Percentiles rank a stretch among this genome's conserved stretches.
phyloP scores from a whole-genome alignment of 2,797 vertebrate genomes.

The Enoplosus armatus region DNA sequence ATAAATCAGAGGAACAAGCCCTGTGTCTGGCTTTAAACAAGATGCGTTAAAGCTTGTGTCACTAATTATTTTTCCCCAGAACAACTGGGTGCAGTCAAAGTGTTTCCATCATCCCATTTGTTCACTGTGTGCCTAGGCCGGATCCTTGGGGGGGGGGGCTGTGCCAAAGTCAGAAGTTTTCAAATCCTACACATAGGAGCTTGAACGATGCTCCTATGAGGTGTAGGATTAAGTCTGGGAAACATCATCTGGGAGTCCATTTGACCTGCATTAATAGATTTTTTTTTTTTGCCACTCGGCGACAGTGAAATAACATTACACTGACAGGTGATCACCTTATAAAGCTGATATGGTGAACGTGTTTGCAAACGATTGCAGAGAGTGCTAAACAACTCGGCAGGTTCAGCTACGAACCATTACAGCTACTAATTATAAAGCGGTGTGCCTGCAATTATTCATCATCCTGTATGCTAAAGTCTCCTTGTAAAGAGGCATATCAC shows the following conservation, averaged over 20 bases:
- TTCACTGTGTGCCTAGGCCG: background rate
- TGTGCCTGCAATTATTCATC: constrained; percentile 20
- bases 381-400: constrained; percentile 12
- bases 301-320: background rate
- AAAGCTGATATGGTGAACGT: background rate
- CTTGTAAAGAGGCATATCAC: constrained; percentile 26
- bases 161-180: too few relatives aligned
- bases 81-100: too few relatives aligned
- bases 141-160: background rate
- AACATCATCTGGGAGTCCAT: background rate
- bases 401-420: constrained; percentile 18
- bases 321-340: background rate
- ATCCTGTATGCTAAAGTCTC: constrained; percentile 25
- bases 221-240: background rate
- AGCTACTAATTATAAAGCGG: constrained; percentile 29
- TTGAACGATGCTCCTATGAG: background rate
- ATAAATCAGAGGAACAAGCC: background rate
- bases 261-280: background rate
- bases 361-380: too few relatives aligned
- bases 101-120: background rate
- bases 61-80: too few relatives aligned
- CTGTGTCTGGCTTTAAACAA: background rate
- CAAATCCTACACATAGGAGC: too few relatives aligned
- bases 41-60: too few relatives aligned
- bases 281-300: background rate